A percentile compares a stretch with the other conserved stretches of the same genome.
Evolutionary conservation across 2,797 vertebrate genomes (phyloP).

Genomic region (Etheostoma nigrum): DNA sequence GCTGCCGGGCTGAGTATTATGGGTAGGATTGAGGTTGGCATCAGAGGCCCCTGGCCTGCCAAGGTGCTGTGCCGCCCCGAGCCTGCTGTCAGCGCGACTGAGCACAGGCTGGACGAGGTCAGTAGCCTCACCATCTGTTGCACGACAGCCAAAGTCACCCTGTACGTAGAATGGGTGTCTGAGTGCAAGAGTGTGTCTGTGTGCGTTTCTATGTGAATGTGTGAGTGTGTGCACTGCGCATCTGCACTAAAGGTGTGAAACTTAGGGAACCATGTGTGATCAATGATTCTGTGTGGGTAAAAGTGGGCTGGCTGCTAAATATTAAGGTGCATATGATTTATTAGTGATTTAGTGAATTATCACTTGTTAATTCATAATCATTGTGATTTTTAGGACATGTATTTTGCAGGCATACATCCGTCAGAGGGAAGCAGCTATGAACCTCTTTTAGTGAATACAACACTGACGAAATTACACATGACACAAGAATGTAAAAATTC

Average conservation of each 20-base stretch:
- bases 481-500: slow-evolving; percentile 17
- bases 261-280: background rate
- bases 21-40: slow-evolving; percentile 64
- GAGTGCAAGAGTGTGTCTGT: slow-evolving; percentile 8
- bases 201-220: slow-evolving; percentile 15
- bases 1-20: slow-evolving; percentile 62
- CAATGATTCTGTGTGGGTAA: background rate
- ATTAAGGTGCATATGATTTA: background rate
- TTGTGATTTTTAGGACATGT: background rate
- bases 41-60: slow-evolving; percentile 60
- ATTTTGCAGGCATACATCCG: background rate
- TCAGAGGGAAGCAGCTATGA: background rate
- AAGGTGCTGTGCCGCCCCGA: slow-evolving; percentile 55
- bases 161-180: slow-evolving; percentile 49
- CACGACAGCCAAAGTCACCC: slow-evolving; percentile 82
- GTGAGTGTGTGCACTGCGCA: background rate
- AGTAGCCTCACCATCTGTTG: slow-evolving; percentile 78
- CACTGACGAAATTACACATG: background rate
- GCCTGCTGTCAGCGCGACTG: slow-evolving; percentile 72
- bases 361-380: background rate
- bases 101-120: slow-evolving; percentile 65
- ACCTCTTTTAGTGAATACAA: background rate
- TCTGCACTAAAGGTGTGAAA: background rate
- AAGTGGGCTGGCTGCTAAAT: background rate
- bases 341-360: background rate